Evolutionary conservation across 2,797 vertebrate genomes (phyloP).

Genomic region (Peromyscus melanophrys): DNA sequence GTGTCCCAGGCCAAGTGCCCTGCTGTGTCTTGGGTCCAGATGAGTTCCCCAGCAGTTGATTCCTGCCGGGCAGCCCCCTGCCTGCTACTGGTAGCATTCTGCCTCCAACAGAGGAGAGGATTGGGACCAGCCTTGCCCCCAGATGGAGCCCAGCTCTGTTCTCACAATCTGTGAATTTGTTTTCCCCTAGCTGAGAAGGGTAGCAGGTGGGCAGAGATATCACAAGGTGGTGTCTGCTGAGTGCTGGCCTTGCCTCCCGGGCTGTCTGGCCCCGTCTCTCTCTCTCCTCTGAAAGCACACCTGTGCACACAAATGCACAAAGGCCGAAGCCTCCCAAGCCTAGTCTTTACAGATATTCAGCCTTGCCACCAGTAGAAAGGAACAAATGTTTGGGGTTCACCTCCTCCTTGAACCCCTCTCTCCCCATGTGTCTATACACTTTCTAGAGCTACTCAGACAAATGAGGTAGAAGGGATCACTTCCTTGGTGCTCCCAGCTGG

Average conservation of each 20-base stretch:
- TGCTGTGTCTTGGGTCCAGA: neutral
- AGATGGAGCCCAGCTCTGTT: neutral
- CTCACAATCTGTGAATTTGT: neutral
- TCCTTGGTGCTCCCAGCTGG: neutral
- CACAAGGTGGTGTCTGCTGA: neutral
- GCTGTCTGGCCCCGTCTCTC: neutral
- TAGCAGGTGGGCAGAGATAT: neutral
- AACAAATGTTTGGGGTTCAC: neutral
- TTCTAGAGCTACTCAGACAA: neutral
- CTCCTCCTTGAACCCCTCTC: neutral
- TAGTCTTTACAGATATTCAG: conserved; percentile 79
- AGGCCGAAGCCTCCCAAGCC: neutral
- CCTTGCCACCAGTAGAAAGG: conserved; percentile 71
- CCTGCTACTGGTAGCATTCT: neutral
- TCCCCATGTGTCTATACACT: neutral
- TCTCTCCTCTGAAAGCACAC: neutral
- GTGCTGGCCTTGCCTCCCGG: neutral
- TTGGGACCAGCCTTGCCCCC: neutral
- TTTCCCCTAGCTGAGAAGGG: neutral
- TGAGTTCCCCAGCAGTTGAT: rapidly evolving
- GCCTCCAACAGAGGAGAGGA: neutral
- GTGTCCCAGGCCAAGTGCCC: no score
- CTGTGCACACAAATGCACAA: neutral
- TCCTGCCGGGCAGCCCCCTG: rapidly evolving
- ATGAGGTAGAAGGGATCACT: rapidly evolving